Evolutionary conservation across 2,888 invertebrate species (phyloP).

Genomic region (Laspeyria flexula): DNA sequence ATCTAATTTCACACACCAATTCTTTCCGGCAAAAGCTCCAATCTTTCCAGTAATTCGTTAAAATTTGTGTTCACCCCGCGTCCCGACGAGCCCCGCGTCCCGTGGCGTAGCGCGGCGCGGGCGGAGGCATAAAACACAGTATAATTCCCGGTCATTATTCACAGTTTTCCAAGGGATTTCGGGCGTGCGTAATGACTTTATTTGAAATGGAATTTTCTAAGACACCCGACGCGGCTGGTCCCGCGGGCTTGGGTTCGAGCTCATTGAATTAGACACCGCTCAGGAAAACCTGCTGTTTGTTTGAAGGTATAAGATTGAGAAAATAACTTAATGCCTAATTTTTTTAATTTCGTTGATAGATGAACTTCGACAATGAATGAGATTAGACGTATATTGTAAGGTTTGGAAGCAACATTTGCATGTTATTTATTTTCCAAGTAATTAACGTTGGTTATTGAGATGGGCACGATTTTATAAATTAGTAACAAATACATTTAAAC

Average conservation of each 20-base stretch:
- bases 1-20: constrained; percentile 73
- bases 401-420: too few species aligned
- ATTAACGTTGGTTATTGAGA: too few species aligned
- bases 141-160: constrained; percentile 74
- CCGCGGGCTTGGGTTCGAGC: constrained; percentile 12
- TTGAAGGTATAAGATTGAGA: not conserved
- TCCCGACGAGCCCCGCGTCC: constrained; percentile 6
- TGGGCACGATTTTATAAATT: too few species aligned
- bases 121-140: constrained; percentile 68
- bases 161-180: constrained; percentile 66
- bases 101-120: constrained; percentile 24
- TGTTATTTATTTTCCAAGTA: too few species aligned
- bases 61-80: constrained; percentile 52
- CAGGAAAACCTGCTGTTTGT: not conserved
- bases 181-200: constrained; percentile 67
- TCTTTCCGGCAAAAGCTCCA: constrained; percentile 60
- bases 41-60: constrained; percentile 69
- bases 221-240: constrained; percentile 43
- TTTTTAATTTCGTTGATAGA: not conserved
- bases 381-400: too few species aligned
- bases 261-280: constrained; percentile 41
- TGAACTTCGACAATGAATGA: not conserved
- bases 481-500: too few species aligned
- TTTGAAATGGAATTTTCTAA: constrained; percentile 65
- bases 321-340: not conserved